Base-by-base conservation (phyloP, 2,797 vertebrate genomes). In the Helostoma temminkii region DNA sequence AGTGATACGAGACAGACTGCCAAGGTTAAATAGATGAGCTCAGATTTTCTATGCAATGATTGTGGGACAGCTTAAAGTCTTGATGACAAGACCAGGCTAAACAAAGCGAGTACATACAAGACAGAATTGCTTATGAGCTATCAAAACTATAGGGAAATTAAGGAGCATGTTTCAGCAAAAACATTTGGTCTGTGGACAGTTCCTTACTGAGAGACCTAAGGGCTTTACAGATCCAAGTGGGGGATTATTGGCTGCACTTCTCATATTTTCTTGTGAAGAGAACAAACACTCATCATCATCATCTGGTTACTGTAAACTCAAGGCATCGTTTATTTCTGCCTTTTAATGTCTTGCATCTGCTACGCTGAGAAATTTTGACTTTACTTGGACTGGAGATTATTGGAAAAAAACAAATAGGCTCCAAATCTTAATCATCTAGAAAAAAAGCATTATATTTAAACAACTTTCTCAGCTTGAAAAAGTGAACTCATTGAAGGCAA, bases 281-380 rank as follows among this genome's bases (percentile, higher is more conserved):
- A 42, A 42, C 15, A 69, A 62, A 62, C 24, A 50, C 46, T 65
- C 43, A 62, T 39, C 50, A 71, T 65, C 43, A 62, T 39, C 50
- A 71, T 78, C 63, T 71, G 39, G 47, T 58, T 66, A 58, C 25
- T 62, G 45, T 61, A 66, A 54, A 69, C 53, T 62, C 36, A 4
- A 12, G 18, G n/a, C 10, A 43, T 52, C 1, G 24, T 41, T 64
- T 19, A 53, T 66, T 65, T 56, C 26, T 28, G 14, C 9, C 7
- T 46, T 61, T 70, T 49, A 61, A 80, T 59, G 25, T 32, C 19
- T n/a, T 47, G 6, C 73, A 71, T 53, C 52, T 55, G 61, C 49
- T 62, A 39, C 34, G 42, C 16, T 37, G 6, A 71, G 15, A 45
- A 43, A 66, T 57, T 68, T 67, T 21, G 7, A 64, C 50, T 74